Evolutionary conservation across 64 coral and sea anemone species (phyloP), one percentile per base, ranked within the genome.

Genomic region (Orbicella faveolata): DNA sequence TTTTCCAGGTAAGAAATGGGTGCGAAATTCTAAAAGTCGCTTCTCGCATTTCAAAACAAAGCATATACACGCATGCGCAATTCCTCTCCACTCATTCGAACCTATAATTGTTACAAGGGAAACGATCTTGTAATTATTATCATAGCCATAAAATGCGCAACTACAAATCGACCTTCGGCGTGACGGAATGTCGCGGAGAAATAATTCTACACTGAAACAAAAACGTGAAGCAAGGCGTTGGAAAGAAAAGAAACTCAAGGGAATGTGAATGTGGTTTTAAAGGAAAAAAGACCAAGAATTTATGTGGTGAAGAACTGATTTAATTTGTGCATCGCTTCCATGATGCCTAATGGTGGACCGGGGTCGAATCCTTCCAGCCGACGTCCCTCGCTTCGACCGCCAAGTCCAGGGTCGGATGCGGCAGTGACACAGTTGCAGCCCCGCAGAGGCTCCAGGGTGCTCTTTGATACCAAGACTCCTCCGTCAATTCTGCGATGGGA

Each of bases 401-500:
- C 75, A 4, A 92, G 90, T 21, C 90, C 90, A 33, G 84, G 75
- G 19, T 59, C 83, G 25, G 52, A 59, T 0, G 33, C 63, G 3
- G 12, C 55, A 15, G 34, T 19, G 16, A 2, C 39, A 26, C 37
- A 66, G 2, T 52, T 36, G 20, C 65, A 85, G 25, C 41, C 87
- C 39, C 72, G 95, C 1, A 83, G 95, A 79, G 89, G 92, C 75
- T 94, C 95, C 0, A 92, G 83, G 37, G 88, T 92, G n/a, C 73
- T 93, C 34, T 74, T 90, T 25, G 92, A 96, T 66, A 93, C 75
- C 52, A 92, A 92, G 67, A 86, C 93, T 55, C 90, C 92, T 0
- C 95, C 95, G 6, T 92, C 95, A 1, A 74, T 96, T 34, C 79
- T 96, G 35, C 74, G 82, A 91, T 90, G 92, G 80, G 95, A 96